Evolutionary conservation across 1,140 invertebrate species (phyloP).

Genomic region (Idris sp.): DNA sequence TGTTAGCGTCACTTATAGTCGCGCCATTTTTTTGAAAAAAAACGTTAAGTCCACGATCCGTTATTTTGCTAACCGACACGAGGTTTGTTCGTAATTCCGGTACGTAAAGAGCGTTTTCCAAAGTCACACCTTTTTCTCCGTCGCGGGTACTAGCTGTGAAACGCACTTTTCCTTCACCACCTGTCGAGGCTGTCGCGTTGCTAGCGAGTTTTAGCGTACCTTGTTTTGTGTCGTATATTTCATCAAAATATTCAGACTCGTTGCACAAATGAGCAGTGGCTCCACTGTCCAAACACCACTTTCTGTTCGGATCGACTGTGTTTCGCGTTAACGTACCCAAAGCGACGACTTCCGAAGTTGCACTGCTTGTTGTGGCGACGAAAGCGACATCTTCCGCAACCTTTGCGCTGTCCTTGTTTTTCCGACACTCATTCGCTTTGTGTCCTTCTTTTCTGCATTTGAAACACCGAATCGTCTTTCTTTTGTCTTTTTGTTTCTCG

Average conservation of each 20-base stretch:
- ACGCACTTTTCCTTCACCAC: slow-evolving; percentile 10
- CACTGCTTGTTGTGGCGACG: no score
- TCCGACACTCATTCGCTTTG: neutral
- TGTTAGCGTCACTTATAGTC: neutral
- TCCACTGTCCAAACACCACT: slow-evolving; percentile 2
- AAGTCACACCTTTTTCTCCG: slow-evolving; percentile 1
- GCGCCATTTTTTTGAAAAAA: slow-evolving; percentile 8
- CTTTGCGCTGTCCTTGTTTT: slow-evolving; percentile 8
- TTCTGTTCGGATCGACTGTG: neutral
- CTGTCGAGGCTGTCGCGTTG: slow-evolving; percentile 1
- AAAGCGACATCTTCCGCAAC: neutral
- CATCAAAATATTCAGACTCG: neutral
- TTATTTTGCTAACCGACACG: slow-evolving; percentile 31
- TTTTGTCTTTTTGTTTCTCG: slow-evolving; percentile 1
- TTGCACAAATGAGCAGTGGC: neutral
- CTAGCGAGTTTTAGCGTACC: slow-evolving; percentile 12
- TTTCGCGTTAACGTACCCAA: neutral
- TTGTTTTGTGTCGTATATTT: neutral
- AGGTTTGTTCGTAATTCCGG: slow-evolving; percentile 25
- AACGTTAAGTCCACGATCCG: neutral
- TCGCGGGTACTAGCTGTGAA: slow-evolving; percentile 16
- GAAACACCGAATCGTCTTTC: slow-evolving; percentile 3
- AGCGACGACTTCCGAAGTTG: no score
- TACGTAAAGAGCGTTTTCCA: slow-evolving; percentile 25
- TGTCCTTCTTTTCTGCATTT: slow-evolving; percentile 12